A percentile compares a stretch with the other conserved stretches of the same genome.
These are phyloP conservation scores for Microchrysa polita DNA, from an alignment of 2,888 invertebrate species.

Conservation along the genomic window DNA sequence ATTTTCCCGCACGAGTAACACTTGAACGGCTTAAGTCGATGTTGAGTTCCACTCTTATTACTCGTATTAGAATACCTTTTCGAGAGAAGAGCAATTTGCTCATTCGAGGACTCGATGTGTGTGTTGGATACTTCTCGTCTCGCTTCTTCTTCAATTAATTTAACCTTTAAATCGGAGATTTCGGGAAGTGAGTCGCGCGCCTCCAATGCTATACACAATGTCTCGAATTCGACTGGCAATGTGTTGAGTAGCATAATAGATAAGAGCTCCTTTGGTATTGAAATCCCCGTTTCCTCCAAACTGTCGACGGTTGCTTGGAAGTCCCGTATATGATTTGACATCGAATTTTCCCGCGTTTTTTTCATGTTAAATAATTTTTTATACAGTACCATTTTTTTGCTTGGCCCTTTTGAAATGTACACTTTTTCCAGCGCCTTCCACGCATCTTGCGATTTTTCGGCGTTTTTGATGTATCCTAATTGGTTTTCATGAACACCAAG, in stretches of 20 bases:
- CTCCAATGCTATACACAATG: conserved; percentile 45
- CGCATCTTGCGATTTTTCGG: conserved; percentile 31
- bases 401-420: conserved; percentile 39
- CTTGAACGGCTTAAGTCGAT: background rate
- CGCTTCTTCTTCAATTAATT: conserved; percentile 14
- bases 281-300: conserved; percentile 41
- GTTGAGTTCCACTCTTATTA: background rate
- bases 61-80: background rate
- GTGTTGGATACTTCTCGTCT: background rate
- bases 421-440: conserved; percentile 26
- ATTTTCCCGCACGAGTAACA: conserved; percentile 4
- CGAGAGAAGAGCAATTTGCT: background rate
- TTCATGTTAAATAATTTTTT: conserved; percentile 40
- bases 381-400: conserved; percentile 42
- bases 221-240: conserved; percentile 42
- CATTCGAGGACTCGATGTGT: background rate
- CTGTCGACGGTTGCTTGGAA: conserved; percentile 39
- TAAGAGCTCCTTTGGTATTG: conserved; percentile 39
- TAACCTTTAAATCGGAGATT: conserved; percentile 15
- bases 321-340: conserved; percentile 28
- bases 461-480: conserved; percentile 41
- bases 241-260: conserved; percentile 45
- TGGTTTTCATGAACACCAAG: conserved; percentile 39
- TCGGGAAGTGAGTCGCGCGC: conserved; percentile 34
- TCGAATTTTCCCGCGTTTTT: conserved; percentile 12